Evolutionary conservation across 2,797 vertebrate species (phyloP), one percentile per base, ranked within the genome.

Genomic region (Sebastolobus alascanus): DNA sequence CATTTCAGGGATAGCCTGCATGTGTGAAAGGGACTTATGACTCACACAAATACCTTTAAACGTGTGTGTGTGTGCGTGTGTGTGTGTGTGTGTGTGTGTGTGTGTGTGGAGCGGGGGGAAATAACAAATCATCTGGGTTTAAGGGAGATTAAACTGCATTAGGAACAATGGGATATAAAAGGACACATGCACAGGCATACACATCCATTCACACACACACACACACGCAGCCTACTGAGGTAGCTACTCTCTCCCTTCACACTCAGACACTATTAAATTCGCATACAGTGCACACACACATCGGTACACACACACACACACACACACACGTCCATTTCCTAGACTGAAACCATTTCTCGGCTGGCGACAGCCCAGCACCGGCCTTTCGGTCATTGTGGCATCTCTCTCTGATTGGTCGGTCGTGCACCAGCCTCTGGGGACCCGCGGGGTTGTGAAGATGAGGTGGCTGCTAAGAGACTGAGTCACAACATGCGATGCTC

Each of bases 401-500:
- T 65, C 79, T 83, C 7, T 9, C 68, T 84, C 55, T 85, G 85
- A 94, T 94, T 91, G 92, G 91, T 81, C 37, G 63, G 59, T 50
- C 59, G n/a, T 31, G 75, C 63, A 6, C 29, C 14, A 29, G 87
- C 89, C 90, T 81, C 82, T 56, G 75, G 89, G 88, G 84, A 88
- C 68, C 85, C 29, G 56, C 66, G 3, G 85, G 90, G 88, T 83
- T 80, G 83, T 87, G 87, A 92, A 80, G 85, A 93, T 87, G 90
- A 91, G 90, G 84, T 81, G 86, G 91, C 93, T 93, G 91, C 93
- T 93, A 90, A 92, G 91, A 93, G 86, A 92, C 87, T 88, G 91
- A 93, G 87, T 92, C 93, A 94, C 89, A 91, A 89, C 91, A 91
- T 80, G 89, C 85, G 58, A 85, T 68, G 68, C 82, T 86, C 79